Base-by-base conservation (phyloP, 2,797 vertebrate species). In the Halcyon badia region DNA sequence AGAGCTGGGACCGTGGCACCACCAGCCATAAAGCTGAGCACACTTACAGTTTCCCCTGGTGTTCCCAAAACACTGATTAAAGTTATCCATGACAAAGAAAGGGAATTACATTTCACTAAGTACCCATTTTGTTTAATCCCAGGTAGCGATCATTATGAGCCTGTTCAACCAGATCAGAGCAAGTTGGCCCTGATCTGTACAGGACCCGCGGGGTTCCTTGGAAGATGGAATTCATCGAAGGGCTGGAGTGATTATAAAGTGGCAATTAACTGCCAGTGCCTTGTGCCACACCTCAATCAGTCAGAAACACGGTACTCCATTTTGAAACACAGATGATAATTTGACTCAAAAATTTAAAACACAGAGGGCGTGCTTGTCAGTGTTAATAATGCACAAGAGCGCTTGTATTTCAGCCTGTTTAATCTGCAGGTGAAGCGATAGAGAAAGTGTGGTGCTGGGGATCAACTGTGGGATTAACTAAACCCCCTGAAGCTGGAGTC, bases 51-150 rank as follows among this genome's bases (percentile, higher is more conserved):
- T 44, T 46, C 44, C 71, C 58, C 44, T 2, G 7, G 66, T 15
- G 79, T 5, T 82, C 90, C 87, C 66, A 44, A 90, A 96, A 90
- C 89, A 82, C 82, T n/a, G 54, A 90, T 95, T 94, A 95, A 94
- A 90, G 80, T 79, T 82, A 81, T n/a, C 83, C 5, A 0, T n/a
- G 86, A 61, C 89, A 92, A 83, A 95, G 90, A 86, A 86, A 85
- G 28, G 84, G 87, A 94, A 91, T 79, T 83, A 48, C 44, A 4
- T 83, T 92, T 85, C 89, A n/a, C 75, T 78, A 92, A 92, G 94
- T 83, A 76, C 75, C 81, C 92, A 6, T 80, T 90, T 68, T 16
- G 12, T 86, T 94, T 83, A 96, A 87, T 85, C 84, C 91, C 69
- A 85, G 83, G 94, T 78, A 95, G 24, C 21, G 11, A 71, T 83